A percentile compares a stretch with the other conserved stretches of the same genome.
Evolutionary conservation across 2,797 vertebrate genomes (phyloP).

Genomic region (Mus caroli): DNA sequence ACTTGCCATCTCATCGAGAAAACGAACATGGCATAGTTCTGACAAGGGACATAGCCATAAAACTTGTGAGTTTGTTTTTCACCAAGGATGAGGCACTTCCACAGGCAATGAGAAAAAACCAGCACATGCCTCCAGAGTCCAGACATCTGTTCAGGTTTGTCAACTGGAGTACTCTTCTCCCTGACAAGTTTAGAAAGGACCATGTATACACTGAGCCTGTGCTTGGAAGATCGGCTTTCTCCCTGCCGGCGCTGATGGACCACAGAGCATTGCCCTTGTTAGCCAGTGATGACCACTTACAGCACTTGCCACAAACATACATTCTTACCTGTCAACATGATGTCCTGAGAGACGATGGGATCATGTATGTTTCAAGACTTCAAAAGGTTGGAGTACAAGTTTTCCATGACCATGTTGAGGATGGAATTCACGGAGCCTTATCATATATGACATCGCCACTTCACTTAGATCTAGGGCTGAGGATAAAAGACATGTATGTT

Average conservation of each 20-base stretch:
- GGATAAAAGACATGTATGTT: constrained; percentile 88
- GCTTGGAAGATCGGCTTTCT: background rate
- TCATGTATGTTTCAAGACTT: constrained; percentile 93
- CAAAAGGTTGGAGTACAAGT: constrained; percentile 90
- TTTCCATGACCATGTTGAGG: constrained; percentile 90
- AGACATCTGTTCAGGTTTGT: constrained; percentile 90
- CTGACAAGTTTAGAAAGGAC: constrained; percentile 85
- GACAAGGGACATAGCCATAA: constrained; percentile 89
- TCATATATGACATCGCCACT: constrained; percentile 87
- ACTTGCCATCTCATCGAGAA: constrained; percentile 93
- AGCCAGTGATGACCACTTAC: constrained; percentile 87
- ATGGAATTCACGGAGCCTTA: constrained; percentile 91
- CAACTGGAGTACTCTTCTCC: constrained; percentile 94
- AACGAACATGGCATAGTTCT: constrained; percentile 92
- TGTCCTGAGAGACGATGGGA: constrained; percentile 93
- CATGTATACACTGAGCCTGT: constrained; percentile 88
- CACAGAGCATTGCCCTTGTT: constrained; percentile 91
- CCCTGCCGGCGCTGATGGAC: constrained; percentile 85
- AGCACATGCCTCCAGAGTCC: constrained; percentile 89
- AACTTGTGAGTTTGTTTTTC: constrained; percentile 94
- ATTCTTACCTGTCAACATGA: constrained; percentile 95
- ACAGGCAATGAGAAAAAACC: constrained; percentile 91
- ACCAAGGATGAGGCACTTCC: constrained; percentile 88
- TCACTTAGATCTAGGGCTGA: constrained; percentile 88
- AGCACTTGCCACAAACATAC: constrained; percentile 90